Percentiles rank a stretch among this genome's conserved stretches.
These are phyloP conservation scores for Gracilinanus agilis DNA, from an alignment of 2,113 vertebrate species.

Conservation along the genomic window DNA sequence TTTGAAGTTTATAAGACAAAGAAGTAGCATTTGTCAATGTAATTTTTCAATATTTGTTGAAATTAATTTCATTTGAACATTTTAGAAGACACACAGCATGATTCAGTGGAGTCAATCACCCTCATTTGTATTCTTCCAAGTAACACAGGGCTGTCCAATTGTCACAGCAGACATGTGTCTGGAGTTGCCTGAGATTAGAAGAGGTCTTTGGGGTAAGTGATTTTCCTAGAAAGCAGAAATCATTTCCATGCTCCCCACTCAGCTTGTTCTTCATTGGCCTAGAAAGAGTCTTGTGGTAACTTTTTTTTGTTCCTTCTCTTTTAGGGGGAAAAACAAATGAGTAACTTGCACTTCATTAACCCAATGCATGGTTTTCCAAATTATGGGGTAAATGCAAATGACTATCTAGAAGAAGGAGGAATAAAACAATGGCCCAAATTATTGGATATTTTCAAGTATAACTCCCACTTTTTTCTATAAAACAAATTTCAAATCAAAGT, in stretches of 20 bases:
- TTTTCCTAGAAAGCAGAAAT: background rate
- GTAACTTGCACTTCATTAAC: background rate
- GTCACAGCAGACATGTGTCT: background rate
- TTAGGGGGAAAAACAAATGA: background rate
- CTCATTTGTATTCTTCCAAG: constrained; percentile 7
- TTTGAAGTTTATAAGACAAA: background rate
- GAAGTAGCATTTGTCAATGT: constrained; percentile 24
- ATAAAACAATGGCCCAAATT: background rate
- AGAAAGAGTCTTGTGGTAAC: background rate
- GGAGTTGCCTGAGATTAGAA: background rate
- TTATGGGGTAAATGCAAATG: too few species aligned
- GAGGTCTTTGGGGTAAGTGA: background rate
- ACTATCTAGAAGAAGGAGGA: too few species aligned
- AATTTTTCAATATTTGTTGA: constrained; percentile 37
- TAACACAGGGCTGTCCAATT: background rate
- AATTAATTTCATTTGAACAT: constrained; percentile 38
- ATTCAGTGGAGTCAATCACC: background rate
- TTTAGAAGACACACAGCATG: constrained; percentile 13
- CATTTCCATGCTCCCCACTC: background rate
- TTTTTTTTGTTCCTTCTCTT: background rate
- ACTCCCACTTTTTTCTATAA: background rate
- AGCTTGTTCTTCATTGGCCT: background rate
- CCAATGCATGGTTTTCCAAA: background rate
- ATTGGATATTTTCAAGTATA: background rate
- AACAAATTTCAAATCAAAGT: background rate